Evolutionary conservation across 2,888 invertebrate genomes (phyloP).

Genomic region (Isoperla grammatica): DNA sequence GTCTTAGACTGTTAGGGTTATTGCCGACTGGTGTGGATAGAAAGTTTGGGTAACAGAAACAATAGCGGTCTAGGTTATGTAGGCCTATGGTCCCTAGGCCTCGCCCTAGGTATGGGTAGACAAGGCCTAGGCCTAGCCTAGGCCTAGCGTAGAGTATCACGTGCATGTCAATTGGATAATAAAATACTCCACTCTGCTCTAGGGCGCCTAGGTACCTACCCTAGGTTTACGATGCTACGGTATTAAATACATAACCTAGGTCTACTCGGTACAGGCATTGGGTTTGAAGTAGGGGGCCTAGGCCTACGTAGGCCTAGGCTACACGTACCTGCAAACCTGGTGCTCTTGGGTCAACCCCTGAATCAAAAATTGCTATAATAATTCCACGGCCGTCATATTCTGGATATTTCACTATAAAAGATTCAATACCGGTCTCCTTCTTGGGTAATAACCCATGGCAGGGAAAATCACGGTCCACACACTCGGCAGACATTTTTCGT

Average conservation of each 20-base stretch:
- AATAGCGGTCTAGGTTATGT: too few species aligned
- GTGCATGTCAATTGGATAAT: too few species aligned
- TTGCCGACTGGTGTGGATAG: too few species aligned
- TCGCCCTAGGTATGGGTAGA: too few species aligned
- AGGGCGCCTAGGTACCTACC: too few species aligned
- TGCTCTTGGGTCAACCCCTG: conserved; percentile 95
- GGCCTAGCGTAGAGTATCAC: too few species aligned
- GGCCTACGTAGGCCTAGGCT: not conserved
- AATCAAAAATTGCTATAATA: conserved; percentile 93
- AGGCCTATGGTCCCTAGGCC: too few species aligned
- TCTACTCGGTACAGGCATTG: not conserved
- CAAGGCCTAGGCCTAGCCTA: too few species aligned
- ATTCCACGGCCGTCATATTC: conserved; percentile 87
- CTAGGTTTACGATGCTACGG: not conserved
- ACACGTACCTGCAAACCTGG: conserved; percentile 78
- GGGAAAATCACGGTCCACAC: conserved; percentile 60
- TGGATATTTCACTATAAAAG: conserved; percentile 83
- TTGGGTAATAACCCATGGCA: conserved; percentile 84
- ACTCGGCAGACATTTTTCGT: conserved; percentile 36
- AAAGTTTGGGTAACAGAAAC: too few species aligned
- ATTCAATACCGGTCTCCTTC: conserved; percentile 86
- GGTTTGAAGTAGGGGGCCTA: not conserved
- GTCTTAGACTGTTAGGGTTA: too few species aligned
- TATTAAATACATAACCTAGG: not conserved
- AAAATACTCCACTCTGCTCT: too few species aligned